phyloP scores from a whole-genome alignment of 2,113 vertebrate genomes.

The Bombycilla garrulus region DNA sequence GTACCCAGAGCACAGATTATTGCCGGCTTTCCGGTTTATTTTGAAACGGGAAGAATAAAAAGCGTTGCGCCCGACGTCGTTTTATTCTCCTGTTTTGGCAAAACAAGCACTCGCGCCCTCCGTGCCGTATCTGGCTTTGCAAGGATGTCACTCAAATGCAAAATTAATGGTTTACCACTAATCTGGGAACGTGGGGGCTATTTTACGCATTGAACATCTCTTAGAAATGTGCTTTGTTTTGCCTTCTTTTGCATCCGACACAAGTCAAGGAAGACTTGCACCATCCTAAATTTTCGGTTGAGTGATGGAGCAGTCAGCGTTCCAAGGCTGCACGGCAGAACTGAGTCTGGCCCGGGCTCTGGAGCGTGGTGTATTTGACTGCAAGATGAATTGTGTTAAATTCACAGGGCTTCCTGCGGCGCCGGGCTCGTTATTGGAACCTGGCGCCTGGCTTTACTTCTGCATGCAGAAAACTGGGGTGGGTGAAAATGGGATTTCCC shows the following conservation, averaged over 20 bases:
- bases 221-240: neutral
- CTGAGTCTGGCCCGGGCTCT: slow-evolving; percentile 20
- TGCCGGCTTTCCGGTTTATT: slow-evolving; percentile 68
- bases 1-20: slow-evolving; percentile 69
- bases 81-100: slow-evolving; percentile 21
- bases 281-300: neutral
- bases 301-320: slow-evolving; percentile 39
- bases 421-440: slow-evolving; percentile 7
- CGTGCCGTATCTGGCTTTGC: neutral
- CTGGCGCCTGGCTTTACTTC: neutral
- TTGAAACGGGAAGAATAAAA: slow-evolving; percentile 57
- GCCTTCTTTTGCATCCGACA: neutral
- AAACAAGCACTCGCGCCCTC: neutral
- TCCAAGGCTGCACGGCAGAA: neutral
- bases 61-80: neutral
- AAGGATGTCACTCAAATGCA: neutral
- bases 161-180: neutral
- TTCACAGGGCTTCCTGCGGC: neutral
- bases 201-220: neutral
- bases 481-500: slow-evolving; percentile 56
- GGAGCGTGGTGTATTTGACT: neutral
- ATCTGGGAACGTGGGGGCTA: neutral
- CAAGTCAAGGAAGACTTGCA: neutral
- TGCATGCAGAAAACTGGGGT: neutral
- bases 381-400: slow-evolving; percentile 28